These are phyloP conservation scores for Andinoacara biseriatus DNA, from an alignment of 2,113 vertebrate species.

Conservation along the genomic window DNA sequence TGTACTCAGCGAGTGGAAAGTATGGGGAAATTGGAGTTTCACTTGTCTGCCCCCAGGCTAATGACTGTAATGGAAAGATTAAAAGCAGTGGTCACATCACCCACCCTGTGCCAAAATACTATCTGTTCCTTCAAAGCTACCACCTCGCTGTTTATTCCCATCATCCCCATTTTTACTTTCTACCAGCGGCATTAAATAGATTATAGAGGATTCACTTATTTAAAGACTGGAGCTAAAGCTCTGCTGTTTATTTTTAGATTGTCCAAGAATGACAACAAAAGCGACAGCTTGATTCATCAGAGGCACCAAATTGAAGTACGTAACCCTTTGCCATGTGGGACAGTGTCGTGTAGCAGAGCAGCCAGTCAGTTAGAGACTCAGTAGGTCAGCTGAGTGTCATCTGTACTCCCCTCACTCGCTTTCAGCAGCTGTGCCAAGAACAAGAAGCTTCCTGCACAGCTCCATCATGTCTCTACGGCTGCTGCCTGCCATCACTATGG, in stretches of 20 bases:
- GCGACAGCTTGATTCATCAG: conserved; percentile 23
- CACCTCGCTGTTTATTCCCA: conserved; percentile 26
- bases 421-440: conserved; percentile 10
- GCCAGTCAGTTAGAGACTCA: conserved; percentile 29
- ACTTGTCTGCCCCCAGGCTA: conserved; percentile 76
- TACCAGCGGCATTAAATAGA: conserved; percentile 75
- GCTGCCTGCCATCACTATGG: conserved; percentile 81
- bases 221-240: conserved; percentile 76
- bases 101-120: conserved; percentile 41
- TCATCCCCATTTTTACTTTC: conserved; percentile 51
- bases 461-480: conserved; percentile 78
- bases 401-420: conserved; percentile 10
- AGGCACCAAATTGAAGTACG: conserved; percentile 50
- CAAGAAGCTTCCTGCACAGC: conserved; percentile 29
- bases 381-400: conserved; percentile 44
- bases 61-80: conserved; percentile 86
- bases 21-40: conserved; percentile 79
- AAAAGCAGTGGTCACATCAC: conserved; percentile 74
- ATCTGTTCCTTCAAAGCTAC: conserved; percentile 33
- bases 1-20: conserved; percentile 80
- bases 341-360: conserved; percentile 27
- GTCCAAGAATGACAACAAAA: conserved; percentile 52
- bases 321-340: conserved; percentile 39
- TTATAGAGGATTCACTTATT: conserved; percentile 81
- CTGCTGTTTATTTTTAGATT: conserved; percentile 62